Conservation (phyloP, 2,888 invertebrate genomes). For the Agrotis puta region DNA sequence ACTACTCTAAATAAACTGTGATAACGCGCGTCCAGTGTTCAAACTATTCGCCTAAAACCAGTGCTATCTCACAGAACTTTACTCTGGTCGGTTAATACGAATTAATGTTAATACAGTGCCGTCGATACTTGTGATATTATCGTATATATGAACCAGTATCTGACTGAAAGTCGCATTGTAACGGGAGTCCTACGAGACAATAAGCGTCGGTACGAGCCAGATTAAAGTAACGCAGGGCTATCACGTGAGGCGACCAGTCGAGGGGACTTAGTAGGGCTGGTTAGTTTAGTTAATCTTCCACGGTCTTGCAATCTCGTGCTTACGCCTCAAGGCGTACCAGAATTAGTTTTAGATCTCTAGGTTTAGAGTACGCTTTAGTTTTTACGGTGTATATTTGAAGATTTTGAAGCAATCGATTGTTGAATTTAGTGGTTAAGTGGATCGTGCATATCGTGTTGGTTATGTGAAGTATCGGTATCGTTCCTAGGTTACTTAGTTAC, state of each 20-base stretch:
- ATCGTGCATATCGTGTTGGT: constrained; percentile 87
- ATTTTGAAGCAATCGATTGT: constrained; percentile 72
- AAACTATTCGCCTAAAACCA: constrained; percentile 75
- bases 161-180: constrained; percentile 71
- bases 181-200: constrained; percentile 72
- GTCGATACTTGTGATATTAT: constrained; percentile 86
- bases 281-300: constrained; percentile 77
- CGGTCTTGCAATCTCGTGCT: constrained; percentile 81
- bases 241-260: constrained; percentile 69
- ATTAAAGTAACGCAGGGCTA: constrained; percentile 76
- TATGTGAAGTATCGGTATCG: constrained; percentile 82
- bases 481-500: constrained; percentile 85
- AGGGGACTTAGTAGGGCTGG: constrained; percentile 72
- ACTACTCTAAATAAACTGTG: constrained; percentile 82
- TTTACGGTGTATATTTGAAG: constrained; percentile 73
- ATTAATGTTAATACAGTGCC: constrained; percentile 79
- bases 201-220: constrained; percentile 72
- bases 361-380: constrained; percentile 69
- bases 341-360: constrained; percentile 73
- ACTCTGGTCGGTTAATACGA: constrained; percentile 75
- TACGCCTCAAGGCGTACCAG: constrained; percentile 73
- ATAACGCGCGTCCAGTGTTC: constrained; percentile 89
- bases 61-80: constrained; percentile 71
- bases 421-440: constrained; percentile 83
- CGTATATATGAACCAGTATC: constrained; percentile 72